These are phyloP conservation scores for Ranitomeya variabilis DNA, from an alignment of 2,113 vertebrate species.

Conservation along the genomic window DNA sequence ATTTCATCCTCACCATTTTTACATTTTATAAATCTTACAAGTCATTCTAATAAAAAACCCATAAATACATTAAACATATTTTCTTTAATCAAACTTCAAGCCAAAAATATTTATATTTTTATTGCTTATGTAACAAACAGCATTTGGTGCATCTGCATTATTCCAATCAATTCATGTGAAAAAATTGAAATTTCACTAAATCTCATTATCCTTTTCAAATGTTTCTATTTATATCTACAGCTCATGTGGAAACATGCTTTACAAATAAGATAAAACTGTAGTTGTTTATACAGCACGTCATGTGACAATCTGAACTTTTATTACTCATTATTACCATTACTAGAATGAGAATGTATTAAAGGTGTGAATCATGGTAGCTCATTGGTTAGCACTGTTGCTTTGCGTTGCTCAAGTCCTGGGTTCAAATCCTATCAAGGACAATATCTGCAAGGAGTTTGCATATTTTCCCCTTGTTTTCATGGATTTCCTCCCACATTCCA, in stretches of 20 bases:
- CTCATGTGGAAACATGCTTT: not conserved
- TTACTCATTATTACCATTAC: not conserved
- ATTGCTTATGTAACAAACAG: not conserved
- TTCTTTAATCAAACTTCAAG: constrained; percentile 13
- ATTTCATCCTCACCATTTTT: not conserved
- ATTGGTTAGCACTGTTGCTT: too few relatives aligned
- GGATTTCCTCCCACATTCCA: too few relatives aligned
- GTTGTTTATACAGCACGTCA: not conserved
- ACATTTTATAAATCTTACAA: not conserved
- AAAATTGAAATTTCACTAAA: constrained; percentile 39
- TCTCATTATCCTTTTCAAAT: constrained; percentile 27
- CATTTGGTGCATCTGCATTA: constrained; percentile 13
- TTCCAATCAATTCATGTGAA: constrained; percentile 33
- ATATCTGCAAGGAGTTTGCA: too few relatives aligned
- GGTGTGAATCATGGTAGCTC: too few relatives aligned
- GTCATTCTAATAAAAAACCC: not conserved
- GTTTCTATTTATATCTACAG: constrained; percentile 22
- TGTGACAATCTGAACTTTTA: not conserved
- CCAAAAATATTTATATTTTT: not conserved
- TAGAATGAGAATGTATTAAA: not conserved
- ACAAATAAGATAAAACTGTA: not conserved
- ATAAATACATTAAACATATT: constrained; percentile 1
- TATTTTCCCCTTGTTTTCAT: too few relatives aligned
- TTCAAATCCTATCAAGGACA: too few relatives aligned
- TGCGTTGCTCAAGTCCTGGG: too few relatives aligned